phyloP scores from a whole-genome alignment of 2,888 invertebrate species.

The Euplexia lucipara region DNA sequence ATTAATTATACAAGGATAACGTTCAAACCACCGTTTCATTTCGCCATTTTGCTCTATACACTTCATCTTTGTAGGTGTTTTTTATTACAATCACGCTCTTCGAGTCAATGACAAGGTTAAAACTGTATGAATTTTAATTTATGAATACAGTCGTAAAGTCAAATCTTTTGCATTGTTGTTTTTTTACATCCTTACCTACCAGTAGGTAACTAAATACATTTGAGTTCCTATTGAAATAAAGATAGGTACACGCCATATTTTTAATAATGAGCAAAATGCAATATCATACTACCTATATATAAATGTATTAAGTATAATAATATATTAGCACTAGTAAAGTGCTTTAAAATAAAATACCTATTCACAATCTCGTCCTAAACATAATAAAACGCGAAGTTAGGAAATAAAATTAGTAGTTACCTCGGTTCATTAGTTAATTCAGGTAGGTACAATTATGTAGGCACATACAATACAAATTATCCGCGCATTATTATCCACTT shows the following conservation, averaged over 20 bases:
- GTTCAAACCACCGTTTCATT: too few relatives aligned
- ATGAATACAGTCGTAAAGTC: conserved; percentile 29
- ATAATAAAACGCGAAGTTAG: conserved; percentile 10
- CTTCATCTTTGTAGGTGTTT: too few relatives aligned
- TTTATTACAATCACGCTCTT: conserved; percentile 49
- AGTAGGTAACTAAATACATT: not conserved
- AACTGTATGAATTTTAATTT: conserved; percentile 49
- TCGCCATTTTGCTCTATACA: too few relatives aligned
- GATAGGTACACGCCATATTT: not conserved
- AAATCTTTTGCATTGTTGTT: conserved; percentile 34
- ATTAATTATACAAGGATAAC: too few relatives aligned
- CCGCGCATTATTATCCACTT: conserved; percentile 42
- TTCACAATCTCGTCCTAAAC: conserved; percentile 6
- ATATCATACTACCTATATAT: conserved; percentile 4
- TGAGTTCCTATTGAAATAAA: not conserved
- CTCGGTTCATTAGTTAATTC: conserved; percentile 47
- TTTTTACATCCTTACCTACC: conserved; percentile 10
- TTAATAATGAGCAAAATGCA: not conserved
- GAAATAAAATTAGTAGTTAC: conserved; percentile 26
- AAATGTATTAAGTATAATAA: not conserved
- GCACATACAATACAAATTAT: conserved; percentile 20
- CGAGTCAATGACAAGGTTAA: conserved; percentile 56
- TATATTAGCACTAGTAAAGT: not conserved
- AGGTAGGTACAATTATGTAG: conserved; percentile 39
- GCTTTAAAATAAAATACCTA: too few relatives aligned